Conservation (phyloP, 92 coral and sea anemone species). For the Siderastrea radians region DNA sequence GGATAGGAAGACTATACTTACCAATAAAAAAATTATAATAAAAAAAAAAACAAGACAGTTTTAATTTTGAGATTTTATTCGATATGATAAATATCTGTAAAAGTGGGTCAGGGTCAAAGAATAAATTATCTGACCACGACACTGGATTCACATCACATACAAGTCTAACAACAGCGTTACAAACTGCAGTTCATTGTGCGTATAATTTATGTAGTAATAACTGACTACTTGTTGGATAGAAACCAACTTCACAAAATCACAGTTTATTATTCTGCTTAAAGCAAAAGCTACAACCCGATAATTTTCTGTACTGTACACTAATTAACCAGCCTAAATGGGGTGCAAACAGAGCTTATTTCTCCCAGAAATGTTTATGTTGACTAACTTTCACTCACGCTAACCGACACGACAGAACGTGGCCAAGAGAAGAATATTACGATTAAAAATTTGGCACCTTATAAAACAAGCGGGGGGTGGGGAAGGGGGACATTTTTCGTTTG, state of each 20-base stretch:
- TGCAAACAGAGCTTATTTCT: background rate
- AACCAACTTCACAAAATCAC: constrained; percentile 25
- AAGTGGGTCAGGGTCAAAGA: constrained; percentile 44
- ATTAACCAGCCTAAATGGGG: constrained; percentile 8
- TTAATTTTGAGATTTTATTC: background rate
- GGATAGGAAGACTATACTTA: no score
- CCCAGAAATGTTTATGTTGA: background rate
- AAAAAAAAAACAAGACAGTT: background rate
- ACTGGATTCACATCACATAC: constrained; percentile 28
- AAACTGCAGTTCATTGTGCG: constrained; percentile 20
- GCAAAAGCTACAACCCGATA: constrained; percentile 19
- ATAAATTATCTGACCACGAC: constrained; percentile 56
- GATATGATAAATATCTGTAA: constrained; percentile 45
- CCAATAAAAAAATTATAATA: no score
- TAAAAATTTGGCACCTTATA: background rate
- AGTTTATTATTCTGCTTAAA: constrained; percentile 24
- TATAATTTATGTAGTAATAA: constrained; percentile 9
- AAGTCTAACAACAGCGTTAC: constrained; percentile 32
- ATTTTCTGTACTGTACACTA: constrained; percentile 20
- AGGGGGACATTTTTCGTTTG: background rate
- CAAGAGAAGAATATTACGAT: background rate
- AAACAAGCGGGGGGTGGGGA: background rate
- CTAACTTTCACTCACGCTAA: background rate
- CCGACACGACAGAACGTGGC: background rate
- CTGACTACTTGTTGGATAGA: constrained; percentile 11